Evolutionary conservation across 2,113 vertebrate genomes (phyloP), one percentile per base, ranked within the genome.

Genomic region (Silurus asotus): DNA sequence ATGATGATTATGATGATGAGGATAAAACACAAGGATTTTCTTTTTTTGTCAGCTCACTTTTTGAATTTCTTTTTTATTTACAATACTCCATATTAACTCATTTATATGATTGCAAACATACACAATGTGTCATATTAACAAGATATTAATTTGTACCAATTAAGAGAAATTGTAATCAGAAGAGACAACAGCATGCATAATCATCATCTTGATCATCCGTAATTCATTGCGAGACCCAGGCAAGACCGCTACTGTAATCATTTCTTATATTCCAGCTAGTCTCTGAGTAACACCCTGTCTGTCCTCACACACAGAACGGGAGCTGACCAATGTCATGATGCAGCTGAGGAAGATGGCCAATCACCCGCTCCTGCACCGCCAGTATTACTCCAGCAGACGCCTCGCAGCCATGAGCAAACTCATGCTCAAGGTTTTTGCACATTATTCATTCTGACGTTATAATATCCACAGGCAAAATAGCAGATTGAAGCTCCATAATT

Each of bases 271-370:
- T 37, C 14, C 7, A 3, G 28, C 28, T 58, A 56, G 17, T 58
- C 37, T 58, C 76, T 58, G 77, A 59, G 37, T 79, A 51, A 25
- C 48, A 2, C 64, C 61, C 17, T 58, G 45, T 64, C 53, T 28
- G 55, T 56, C 55, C 55, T 53, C 65, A 3, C 84, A 90, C 83
- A 51, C 90, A 99, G 98, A 96, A 90, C 96, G 96, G 8, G 96
- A 92, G 78, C 93, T 97, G 93, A 96, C 95, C 88, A 99, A 98
- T 88, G 96, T 95, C 58, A 97, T 99, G 96, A 99, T 99, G 98
- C 97, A 99, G 8, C 90, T 99, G 88, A 96, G 98, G 88, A 99
- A 99, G 94, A 99, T 99, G 98, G 97, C 98, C 82, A 99, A 99
- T 92, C 98, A 99, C 82, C 97, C 98, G 20, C 95, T 99, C 69